These are phyloP conservation scores for Sphaerophoria taeniata DNA, from an alignment of 2,888 invertebrate genomes.

Conservation along the genomic window DNA sequence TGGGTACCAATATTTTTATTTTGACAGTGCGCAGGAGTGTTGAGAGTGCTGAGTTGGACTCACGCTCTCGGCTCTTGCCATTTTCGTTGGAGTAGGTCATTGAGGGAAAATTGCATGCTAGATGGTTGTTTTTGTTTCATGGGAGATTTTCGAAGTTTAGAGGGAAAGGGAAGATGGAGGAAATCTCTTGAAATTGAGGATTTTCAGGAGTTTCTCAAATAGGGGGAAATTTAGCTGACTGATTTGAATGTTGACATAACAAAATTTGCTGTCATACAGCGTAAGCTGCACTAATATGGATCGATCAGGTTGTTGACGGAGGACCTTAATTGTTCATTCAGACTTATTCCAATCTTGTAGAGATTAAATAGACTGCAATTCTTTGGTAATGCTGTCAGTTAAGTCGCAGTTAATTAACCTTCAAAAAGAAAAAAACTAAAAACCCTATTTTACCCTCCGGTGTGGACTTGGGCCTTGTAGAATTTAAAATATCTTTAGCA, in stretches of 20 bases:
- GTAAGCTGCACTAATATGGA: no score
- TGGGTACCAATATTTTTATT: neutral
- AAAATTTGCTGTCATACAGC: no score
- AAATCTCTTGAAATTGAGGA: conserved; percentile 41
- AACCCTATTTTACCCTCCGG: no score
- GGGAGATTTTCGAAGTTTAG: conserved; percentile 49
- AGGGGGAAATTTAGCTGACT: neutral
- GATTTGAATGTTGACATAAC: neutral
- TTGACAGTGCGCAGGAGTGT: conserved; percentile 30
- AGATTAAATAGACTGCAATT: no score
- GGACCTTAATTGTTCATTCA: no score
- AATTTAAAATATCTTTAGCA: no score
- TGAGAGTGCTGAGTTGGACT: neutral
- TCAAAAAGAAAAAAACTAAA: no score
- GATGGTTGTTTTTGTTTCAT: neutral
- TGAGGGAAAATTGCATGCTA: conserved; percentile 7
- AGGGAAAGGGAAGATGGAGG: neutral
- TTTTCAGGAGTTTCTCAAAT: neutral
- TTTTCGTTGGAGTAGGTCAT: conserved; percentile 60
- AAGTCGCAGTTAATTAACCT: no score
- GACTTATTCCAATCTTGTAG: no score
- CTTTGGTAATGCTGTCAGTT: no score
- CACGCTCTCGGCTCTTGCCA: neutral
- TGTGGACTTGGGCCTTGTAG: no score
- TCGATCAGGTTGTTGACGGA: no score